These are phyloP conservation scores for Ochropleura leucogaster DNA, from an alignment of 2,888 invertebrate species.

Conservation along the genomic window DNA sequence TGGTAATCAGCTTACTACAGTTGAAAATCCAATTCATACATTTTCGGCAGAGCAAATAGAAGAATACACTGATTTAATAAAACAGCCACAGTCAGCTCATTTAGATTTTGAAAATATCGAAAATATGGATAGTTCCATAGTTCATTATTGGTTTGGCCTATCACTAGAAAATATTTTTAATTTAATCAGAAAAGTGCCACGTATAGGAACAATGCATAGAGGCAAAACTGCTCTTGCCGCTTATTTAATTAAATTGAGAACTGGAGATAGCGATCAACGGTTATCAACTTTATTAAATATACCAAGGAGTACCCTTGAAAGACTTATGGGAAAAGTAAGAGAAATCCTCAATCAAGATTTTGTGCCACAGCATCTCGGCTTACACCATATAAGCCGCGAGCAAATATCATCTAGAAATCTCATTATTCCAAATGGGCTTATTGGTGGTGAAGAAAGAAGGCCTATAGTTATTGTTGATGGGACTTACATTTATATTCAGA, in stretches of 20 bases:
- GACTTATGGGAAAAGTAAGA: neutral
- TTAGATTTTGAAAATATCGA: slow-evolving; percentile 9
- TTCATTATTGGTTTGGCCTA: slow-evolving; percentile 5
- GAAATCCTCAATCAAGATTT: slow-evolving; percentile 2
- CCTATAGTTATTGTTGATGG: neutral
- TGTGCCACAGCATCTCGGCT: neutral
- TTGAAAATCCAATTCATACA: neutral
- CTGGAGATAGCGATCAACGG: slow-evolving; percentile 2
- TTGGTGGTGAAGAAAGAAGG: neutral
- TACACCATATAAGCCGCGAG: neutral
- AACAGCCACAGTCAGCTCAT: neutral
- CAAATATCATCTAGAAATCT: slow-evolving; percentile 12
- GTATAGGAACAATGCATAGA: neutral
- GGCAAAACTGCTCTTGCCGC: slow-evolving; percentile 16
- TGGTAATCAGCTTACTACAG: neutral
- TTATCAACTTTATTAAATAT: neutral
- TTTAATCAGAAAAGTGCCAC: slow-evolving; percentile 2
- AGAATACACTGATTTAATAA: slow-evolving; percentile 7
- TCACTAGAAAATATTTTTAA: neutral
- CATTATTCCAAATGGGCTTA: neutral
- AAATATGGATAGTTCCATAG: slow-evolving; percentile 2
- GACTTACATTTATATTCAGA: neutral
- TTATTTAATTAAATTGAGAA: slow-evolving; percentile 5
- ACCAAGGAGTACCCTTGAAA: slow-evolving; percentile 2
- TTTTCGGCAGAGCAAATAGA: neutral